phyloP scores from a whole-genome alignment of 2,113 vertebrate genomes.

The Aviceda subcristata region DNA sequence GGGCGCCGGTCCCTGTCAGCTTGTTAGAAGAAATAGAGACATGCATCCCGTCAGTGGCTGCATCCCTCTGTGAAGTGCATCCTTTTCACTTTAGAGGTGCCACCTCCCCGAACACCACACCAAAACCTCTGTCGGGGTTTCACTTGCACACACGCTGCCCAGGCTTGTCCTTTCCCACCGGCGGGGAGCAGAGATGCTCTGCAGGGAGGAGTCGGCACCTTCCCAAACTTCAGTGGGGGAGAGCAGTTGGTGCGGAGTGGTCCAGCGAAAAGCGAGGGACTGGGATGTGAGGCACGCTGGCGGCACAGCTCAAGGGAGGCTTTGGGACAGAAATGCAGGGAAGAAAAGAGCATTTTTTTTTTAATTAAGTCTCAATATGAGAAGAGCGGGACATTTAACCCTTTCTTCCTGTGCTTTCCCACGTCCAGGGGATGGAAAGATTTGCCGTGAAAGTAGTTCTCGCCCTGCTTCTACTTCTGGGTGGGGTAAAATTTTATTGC shows the following conservation, averaged over 20 bases:
- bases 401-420: neutral
- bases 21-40: accelerated
- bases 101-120: neutral
- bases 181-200: neutral
- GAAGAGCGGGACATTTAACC: neutral
- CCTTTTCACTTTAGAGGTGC: neutral
- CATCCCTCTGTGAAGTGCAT: neutral
- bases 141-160: neutral
- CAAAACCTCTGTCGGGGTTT: neutral
- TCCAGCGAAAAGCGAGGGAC: neutral
- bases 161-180: neutral
- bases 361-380: neutral
- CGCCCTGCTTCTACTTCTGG: neutral
- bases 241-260: accelerated
- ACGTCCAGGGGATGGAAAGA: neutral
- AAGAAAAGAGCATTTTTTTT: neutral
- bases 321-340: neutral
- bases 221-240: neutral
- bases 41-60: accelerated
- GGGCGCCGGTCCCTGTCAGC: neutral
- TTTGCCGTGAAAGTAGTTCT: neutral
- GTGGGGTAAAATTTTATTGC: neutral
- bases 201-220: neutral
- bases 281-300: accelerated
- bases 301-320: neutral